Conservation (phyloP, 2,888 invertebrate genomes). For the Augiades crinisus region DNA sequence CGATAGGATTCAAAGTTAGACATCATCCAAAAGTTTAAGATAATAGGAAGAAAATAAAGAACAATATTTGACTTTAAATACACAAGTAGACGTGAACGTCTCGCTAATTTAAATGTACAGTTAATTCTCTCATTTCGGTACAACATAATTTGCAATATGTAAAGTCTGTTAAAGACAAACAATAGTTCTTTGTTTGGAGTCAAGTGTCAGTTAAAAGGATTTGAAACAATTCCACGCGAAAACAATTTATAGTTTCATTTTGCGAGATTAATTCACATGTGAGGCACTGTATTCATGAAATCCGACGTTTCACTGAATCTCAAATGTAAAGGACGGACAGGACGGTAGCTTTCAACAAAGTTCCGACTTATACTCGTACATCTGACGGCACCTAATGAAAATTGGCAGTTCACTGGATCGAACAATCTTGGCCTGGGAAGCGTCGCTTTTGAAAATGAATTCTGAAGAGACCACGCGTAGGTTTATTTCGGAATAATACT, state of each 20-base stretch:
- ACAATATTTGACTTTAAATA: too few relatives aligned
- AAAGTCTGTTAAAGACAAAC: background rate
- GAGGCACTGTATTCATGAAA: slow-evolving; percentile 49
- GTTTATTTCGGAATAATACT: slow-evolving; percentile 11
- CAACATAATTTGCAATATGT: slow-evolving; percentile 2
- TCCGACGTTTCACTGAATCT: slow-evolving; percentile 53
- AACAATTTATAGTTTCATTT: slow-evolving; percentile 42
- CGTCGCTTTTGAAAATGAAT: slow-evolving; percentile 19
- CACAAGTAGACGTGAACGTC: background rate
- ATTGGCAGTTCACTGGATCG: slow-evolving; percentile 71
- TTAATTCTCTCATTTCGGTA: background rate
- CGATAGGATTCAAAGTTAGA: too few relatives aligned
- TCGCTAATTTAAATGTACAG: background rate
- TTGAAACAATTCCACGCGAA: slow-evolving; percentile 25
- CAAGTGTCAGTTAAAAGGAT: background rate
- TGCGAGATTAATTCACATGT: slow-evolving; percentile 41
- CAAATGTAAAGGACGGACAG: slow-evolving; percentile 58
- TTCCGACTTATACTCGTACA: slow-evolving; percentile 52
- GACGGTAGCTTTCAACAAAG: slow-evolving; percentile 49
- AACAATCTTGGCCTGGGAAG: slow-evolving; percentile 46
- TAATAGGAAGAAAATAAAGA: too few relatives aligned
- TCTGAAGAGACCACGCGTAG: slow-evolving; percentile 7
- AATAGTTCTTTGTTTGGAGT: background rate
- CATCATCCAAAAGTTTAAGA: too few relatives aligned
- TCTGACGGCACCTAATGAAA: slow-evolving; percentile 66